Evolutionary conservation across 1,140 invertebrate species (phyloP).

Genomic region (Acromyrmex echinatior): DNA sequence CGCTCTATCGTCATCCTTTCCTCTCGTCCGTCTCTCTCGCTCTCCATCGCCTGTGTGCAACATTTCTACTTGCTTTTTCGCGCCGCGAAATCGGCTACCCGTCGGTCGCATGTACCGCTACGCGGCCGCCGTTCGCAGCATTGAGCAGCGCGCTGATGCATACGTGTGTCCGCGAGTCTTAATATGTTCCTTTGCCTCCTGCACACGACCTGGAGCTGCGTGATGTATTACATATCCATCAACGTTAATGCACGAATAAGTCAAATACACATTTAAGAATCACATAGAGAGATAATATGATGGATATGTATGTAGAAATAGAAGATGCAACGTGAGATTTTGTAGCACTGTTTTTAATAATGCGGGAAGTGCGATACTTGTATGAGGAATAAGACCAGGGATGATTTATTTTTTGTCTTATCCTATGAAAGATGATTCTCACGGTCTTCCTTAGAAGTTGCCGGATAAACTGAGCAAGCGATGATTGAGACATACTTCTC

Average conservation of each 20-base stretch:
- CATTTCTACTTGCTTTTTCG: slow-evolving; percentile 55
- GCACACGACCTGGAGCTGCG: not conserved
- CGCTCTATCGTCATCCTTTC: not conserved
- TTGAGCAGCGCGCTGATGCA: slow-evolving; percentile 1
- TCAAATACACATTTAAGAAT: not conserved
- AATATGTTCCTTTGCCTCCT: not conserved
- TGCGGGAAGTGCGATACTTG: not conserved
- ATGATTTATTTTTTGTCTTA: slow-evolving; percentile 5
- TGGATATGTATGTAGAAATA: too few relatives aligned
- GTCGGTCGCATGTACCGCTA: slow-evolving; percentile 47
- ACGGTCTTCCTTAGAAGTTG: not conserved
- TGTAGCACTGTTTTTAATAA: not conserved
- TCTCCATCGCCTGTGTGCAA: not conserved
- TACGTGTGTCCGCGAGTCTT: slow-evolving; percentile 34
- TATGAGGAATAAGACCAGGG: not conserved
- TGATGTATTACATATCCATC: slow-evolving; percentile 24
- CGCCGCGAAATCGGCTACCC: slow-evolving; percentile 53
- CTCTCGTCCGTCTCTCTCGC: not conserved
- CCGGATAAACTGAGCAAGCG: not conserved
- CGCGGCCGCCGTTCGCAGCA: slow-evolving; percentile 25
- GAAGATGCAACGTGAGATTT: not conserved
- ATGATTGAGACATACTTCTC: not conserved
- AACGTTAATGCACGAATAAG: slow-evolving; percentile 18
- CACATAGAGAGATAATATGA: not conserved
- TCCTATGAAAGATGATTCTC: not conserved